Evolutionary conservation across 2,113 vertebrate species (phyloP), one percentile per base, ranked within the genome.

Genomic region (Gymnarchus niloticus): DNA sequence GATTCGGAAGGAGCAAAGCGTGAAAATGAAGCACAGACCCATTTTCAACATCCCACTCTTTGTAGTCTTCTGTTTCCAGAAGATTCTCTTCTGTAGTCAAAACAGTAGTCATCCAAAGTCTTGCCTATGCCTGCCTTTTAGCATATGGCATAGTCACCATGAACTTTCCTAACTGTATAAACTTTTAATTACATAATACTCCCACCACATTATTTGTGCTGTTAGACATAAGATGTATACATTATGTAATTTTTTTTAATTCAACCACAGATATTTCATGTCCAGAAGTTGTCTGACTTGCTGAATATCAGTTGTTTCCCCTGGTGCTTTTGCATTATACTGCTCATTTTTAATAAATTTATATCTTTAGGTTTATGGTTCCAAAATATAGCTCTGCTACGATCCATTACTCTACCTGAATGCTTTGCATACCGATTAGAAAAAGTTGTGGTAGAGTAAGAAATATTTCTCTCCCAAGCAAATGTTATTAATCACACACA

Each of bases 21-120:
- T 48, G 44, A 23, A 44, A 48, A n/a, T 48, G 8, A 78, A 48
- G 76, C 23, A 46, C 23, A 48, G 76, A n/a, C 76, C 76, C 76
- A 19, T 59, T 19, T 1, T 59, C 28, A 56, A 33, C 6, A 28
- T 8, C 49, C 49, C 78, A 52, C 49, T 52, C n/a, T 8, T 82
- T 56, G 8, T 56, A 19, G 12, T 33, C 51, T 51, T 49, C 25
- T 81, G 25, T 25, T 3, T 2, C 5, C 25, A n/a, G 37, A 14
- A 10, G 44, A 28, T 44, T 56, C 59, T 78, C 51, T 82, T 57
- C 56, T 57, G 56, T 85, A 14, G 37, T 49, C 41, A 57, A 81
- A 21, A 51, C 91, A 93, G 91, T 86, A 91, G 88, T 90, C 89
- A 90, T 90, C 87, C 44, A 86, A 82, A 89, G 19, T 14, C 89